Base-by-base conservation (phyloP, 2,113 vertebrate genomes). In the Felis chaus region DNA sequence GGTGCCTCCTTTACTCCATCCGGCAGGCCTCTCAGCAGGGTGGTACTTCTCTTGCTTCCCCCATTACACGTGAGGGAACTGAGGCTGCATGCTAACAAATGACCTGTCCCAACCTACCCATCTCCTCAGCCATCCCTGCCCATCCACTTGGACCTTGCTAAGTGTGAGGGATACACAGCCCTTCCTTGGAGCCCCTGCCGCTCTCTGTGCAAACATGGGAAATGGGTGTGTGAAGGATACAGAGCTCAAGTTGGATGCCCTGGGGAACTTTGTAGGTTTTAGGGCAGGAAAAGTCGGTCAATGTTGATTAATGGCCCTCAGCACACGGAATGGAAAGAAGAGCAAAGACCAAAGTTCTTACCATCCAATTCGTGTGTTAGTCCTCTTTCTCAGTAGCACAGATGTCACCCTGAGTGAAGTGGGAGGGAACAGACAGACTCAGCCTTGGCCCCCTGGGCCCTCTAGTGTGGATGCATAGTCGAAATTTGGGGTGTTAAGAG, bases 371-470 rank as follows among this genome's bases (percentile, higher is more conserved):
- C 61, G 41, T 65, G 48, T 23, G 25, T 90, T 41, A 36, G 25
- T 12, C 5, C 39, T 71, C 13, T 45, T n/a, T 78, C 63, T 78
- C 27, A 4, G 5, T 25, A 16, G 33, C 12, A 29, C 33, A 16
- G 48, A 15, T 5, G 6, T 14, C 15, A 16, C n/a, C 16, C n/a
- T 21, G 1, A 11, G 9, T 48, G 36, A 29, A 33, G 36, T 36
- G 9, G 81, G 33, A 36, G 66, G 45, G 50, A n/a, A 7, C 2
- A 55, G 41, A 50, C 39, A 18, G 61, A 33, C 27, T 15, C 4
- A 0, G 11, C 65, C 41, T 48, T 18, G 0, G 21, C 65, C 1
- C 39, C 41, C 76, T 0, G 4, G 5, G 4, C 57, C 45, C 12
- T 41, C 76, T 16, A 0, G 1, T 3, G 16, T 33, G 55, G 89